Conservation (phyloP, 2,888 invertebrate genomes). For the Barypeithes pellucidus region DNA sequence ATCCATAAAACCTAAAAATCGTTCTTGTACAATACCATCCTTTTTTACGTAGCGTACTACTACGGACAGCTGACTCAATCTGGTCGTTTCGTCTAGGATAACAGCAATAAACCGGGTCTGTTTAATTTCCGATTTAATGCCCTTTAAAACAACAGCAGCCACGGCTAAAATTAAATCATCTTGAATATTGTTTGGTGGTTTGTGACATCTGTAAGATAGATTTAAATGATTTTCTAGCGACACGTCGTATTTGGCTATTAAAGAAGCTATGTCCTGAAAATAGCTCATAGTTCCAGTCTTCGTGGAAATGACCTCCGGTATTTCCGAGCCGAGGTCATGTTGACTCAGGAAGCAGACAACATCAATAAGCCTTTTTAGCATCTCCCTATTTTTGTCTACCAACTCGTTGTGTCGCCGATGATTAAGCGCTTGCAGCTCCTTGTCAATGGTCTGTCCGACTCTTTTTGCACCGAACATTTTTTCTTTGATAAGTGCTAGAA, state of each 20-base stretch:
- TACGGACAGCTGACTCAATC: slow-evolving; percentile 58
- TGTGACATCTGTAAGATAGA: slow-evolving; percentile 56
- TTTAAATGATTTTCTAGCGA: slow-evolving; percentile 57
- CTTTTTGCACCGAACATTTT: slow-evolving; percentile 49
- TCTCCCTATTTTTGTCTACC: slow-evolving; percentile 56
- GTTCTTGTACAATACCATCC: slow-evolving; percentile 49
- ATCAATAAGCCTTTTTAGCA: slow-evolving; percentile 57
- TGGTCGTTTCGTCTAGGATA: slow-evolving; percentile 59
- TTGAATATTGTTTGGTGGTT: slow-evolving; percentile 58
- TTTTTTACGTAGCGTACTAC: slow-evolving; percentile 42
- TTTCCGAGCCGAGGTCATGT: slow-evolving; percentile 54
- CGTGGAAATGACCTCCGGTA: slow-evolving; percentile 14
- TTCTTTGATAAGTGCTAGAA: slow-evolving; percentile 34
- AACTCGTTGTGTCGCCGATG: slow-evolving; percentile 54
- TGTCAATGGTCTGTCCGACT: slow-evolving; percentile 41
- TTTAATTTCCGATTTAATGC: slow-evolving; percentile 56
- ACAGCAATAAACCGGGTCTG: slow-evolving; percentile 58
- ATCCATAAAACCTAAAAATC: slow-evolving; percentile 36
- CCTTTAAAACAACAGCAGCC: slow-evolving; percentile 45
- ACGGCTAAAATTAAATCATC: slow-evolving; percentile 58
- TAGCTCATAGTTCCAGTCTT: slow-evolving; percentile 36
- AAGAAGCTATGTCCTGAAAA: slow-evolving; percentile 21
- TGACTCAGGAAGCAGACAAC: slow-evolving; percentile 47
- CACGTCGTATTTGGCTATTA: slow-evolving; percentile 55
- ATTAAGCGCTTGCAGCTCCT: slow-evolving; percentile 29